Evolutionary conservation across 2,797 vertebrate genomes (phyloP), one percentile per base, ranked within the genome.

Genomic region (Clamator glandarius): DNA sequence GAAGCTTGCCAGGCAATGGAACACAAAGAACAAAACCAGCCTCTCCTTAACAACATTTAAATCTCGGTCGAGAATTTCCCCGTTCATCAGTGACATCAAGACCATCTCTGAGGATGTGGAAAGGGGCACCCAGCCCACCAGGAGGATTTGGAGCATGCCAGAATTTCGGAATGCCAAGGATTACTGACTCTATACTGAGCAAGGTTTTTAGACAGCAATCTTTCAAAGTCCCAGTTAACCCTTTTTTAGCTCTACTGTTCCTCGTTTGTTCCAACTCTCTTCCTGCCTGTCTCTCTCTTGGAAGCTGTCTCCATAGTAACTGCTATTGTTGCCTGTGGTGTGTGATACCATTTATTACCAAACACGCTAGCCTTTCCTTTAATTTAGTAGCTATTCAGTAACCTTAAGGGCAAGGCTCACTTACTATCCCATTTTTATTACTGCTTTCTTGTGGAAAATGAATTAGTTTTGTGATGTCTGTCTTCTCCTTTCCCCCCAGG

Each of bases 61-160:
- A 94, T 98, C 99, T 21, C 98, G 99, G 16, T 97, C 99, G 90
- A 98, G 98, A 97, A 99, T 99, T 95, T 98, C 98, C 72, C 99
- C 99, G 1, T 99, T 99, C 36, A 98, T 98, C 80, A 99, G 98
- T 96, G 98, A 98, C 11, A 98, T 98, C 95, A 98, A 98, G 85
- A 98, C 99, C 93, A 98, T 99, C 88, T 97, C 99, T 0, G 99
- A 98, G 96, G 99, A 99, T 2, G 99, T 99, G 94, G 99, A 99
- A 95, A 97, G 97, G 15, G 97, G 93, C 54, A 85, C 90, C 2
- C 98, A 98, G 68, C 97, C 98, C 36, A 94, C 96, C 2, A 98
- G 98, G 58, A 98, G 98, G 66, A 97, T 98, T 83, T 99, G 99
- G 99, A 99, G 99, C 98, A 97, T 99, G 98, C 99, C 99, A 0